Base-by-base conservation (phyloP, 2,888 invertebrate species). In the Drosophila bunnanda region DNA sequence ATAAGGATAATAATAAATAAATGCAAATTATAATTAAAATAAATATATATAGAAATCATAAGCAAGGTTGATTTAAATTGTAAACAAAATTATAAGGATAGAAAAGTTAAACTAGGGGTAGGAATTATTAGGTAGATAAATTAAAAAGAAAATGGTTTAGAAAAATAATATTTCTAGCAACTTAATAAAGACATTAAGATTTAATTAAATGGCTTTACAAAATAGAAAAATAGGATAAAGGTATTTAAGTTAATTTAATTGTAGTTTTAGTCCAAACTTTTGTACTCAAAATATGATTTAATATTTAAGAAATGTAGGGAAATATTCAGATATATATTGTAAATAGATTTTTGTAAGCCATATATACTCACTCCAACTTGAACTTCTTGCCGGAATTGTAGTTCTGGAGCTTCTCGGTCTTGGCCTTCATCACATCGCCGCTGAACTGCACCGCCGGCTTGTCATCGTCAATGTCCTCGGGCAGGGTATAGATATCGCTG, bases 381-480 rank as follows among this genome's bases (percentile, higher is more conserved):
- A 90, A 92, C 77, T 92, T 92, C 60, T 91, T 91, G 68, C 91
- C 92, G 46, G 90, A 85, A 66, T 90, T 92, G 48, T 81, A 73
- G 75, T 88, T 92, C 78, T 92, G 89, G 7, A 90, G 66, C 56
- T 83, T 78, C 38, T 92, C 90, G 48, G 90, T 91, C 78, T 90
- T 91, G 48, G 92, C 92, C 77, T 90, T 90, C 84, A 89, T 91
- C 3, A 91, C 90, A 78, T 92, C 91, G 13, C 92, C 92, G 58
- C 54, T 81, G 71, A 88, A 92, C 15, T 88, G 59, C 17, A 88
- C 83, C 39, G 92, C 92, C 15, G 92, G 91, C 67, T 91, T 91
- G 15, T 91, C 91, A 13, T 91, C 92, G 57, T 92, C 92, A 74
- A 91, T 89, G 67, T 92, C 92, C 77, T 91, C 90, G 39, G 92